These are phyloP conservation scores for Mesochorus sp. DNA, from an alignment of 2,888 invertebrate genomes.

Conservation along the genomic window DNA sequence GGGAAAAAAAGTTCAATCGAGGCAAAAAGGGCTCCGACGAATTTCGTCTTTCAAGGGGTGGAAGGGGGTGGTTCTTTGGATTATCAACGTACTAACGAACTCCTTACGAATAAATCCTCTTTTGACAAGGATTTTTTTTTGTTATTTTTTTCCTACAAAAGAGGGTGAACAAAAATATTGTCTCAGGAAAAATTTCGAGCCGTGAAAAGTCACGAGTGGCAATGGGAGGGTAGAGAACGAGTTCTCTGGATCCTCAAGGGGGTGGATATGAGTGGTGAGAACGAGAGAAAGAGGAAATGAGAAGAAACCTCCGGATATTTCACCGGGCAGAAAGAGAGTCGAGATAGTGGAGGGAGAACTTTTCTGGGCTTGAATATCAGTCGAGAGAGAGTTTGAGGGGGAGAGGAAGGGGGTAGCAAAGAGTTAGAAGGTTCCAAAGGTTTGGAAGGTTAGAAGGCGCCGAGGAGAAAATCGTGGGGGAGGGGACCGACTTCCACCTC, in stretches of 20 bases:
- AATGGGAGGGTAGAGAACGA: neutral
- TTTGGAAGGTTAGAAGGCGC: constrained; percentile 29
- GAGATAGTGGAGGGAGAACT: constrained; percentile 65
- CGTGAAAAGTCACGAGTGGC: constrained; percentile 5
- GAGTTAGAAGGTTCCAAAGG: constrained; percentile 47
- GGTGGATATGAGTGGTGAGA: constrained; percentile 15
- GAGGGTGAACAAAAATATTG: neutral
- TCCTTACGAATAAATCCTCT: too few species aligned
- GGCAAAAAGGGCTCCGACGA: neutral
- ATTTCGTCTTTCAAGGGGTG: too few species aligned
- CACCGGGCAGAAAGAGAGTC: constrained; percentile 67
- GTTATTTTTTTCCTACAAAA: too few species aligned
- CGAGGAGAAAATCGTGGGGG: constrained; percentile 39
- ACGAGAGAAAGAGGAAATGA: constrained; percentile 44
- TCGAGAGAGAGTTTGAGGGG: neutral
- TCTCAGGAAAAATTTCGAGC: neutral
- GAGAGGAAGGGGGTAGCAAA: constrained; percentile 23
- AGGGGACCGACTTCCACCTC: constrained; percentile 70
- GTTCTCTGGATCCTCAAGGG: neutral
- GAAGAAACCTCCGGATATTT: constrained; percentile 68
- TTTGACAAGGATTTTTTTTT: too few species aligned
- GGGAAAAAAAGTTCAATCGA: neutral
- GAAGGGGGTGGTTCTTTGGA: too few species aligned
- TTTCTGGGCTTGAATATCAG: too few species aligned
- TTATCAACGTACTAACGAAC: too few species aligned